Percentiles rank a stretch among this genome's conserved stretches.
Evolutionary conservation across 2,113 vertebrate species (phyloP).

Genomic region (Dasyprocta punctata): DNA sequence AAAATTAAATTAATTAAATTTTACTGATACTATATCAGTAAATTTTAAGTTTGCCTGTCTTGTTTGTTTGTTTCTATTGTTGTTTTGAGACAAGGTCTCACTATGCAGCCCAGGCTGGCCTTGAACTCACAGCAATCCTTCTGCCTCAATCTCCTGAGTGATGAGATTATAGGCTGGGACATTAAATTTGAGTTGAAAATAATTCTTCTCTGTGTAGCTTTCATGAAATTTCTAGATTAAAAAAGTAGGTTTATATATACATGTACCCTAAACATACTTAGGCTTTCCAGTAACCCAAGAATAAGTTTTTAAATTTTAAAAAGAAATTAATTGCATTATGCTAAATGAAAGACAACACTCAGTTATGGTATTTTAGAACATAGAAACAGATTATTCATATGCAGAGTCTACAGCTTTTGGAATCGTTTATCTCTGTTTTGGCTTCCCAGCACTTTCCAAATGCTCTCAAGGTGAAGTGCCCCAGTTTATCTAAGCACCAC

Average conservation of each 20-base stretch:
- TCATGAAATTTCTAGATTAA: neutral
- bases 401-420: neutral
- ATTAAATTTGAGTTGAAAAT: slow-evolving; percentile 38
- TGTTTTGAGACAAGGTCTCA: neutral
- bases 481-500: slow-evolving; percentile 52
- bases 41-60: neutral
- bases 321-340: neutral
- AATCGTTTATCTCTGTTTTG: neutral
- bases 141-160: neutral
- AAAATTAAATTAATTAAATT: neutral
- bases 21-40: neutral
- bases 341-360: neutral
- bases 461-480: slow-evolving; percentile 61
- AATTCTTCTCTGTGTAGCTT: slow-evolving; percentile 21
- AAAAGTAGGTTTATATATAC: neutral
- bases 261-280: neutral
- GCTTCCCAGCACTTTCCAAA: neutral
- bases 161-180: neutral
- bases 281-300: neutral
- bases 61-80: neutral
- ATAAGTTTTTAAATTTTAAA: neutral
- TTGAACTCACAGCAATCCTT: neutral
- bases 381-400: neutral
- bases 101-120: neutral
- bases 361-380: neutral